Evolutionary conservation across 1,140 invertebrate species (phyloP), one percentile per base, ranked within the genome.

Genomic region (Nomia melanderi): DNA sequence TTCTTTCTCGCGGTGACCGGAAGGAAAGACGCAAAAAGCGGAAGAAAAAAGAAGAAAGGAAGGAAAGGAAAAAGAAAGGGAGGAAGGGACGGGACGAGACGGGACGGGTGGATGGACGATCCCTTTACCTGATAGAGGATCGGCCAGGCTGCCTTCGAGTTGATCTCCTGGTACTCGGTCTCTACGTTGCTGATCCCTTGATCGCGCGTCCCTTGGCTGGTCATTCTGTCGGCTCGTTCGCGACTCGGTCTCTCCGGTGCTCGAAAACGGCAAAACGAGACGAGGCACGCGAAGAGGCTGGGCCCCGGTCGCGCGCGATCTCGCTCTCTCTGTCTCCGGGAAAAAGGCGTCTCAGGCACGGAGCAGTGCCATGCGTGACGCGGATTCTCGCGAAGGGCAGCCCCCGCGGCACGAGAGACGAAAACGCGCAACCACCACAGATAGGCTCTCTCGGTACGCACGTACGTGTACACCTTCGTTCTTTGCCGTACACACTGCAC

Each of bases 101-200:
- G n/a, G 25, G 29, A 56, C 9, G 31, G 25, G 9, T 9, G 20
- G 5, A 60, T 8, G n/a, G 53, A n/a, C 20, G 59, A 39, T 39
- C 33, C 59, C 23, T 54, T 78, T 62, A 96, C 95, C 94, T 96
- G 95, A 90, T 94, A 96, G 82, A 94, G 91, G 36, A 93, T 88
- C 59, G 93, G 86, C 95, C 95, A 96, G 72, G 93, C 93, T 87
- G 93, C 93, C 80, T 93, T 94, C 47, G 92, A 91, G 79, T 94
- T 94, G 87, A 96, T 93, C 82, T 95, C 93, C 78, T 93, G 92
- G 89, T 95, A 96, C 91, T 96, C 95, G 6, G 93, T 92, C 91
- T 96, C 95, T 76, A 96, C 93, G 80, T 93, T 93, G 87, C 93
- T 94, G 78, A 93, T 85, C 60, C 78, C 79, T n/a, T 79, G 73